Evolutionary conservation across 2,888 invertebrate genomes (phyloP), one percentile per base, ranked within the genome.

Genomic region (Pyrrhosoma nymphula): DNA sequence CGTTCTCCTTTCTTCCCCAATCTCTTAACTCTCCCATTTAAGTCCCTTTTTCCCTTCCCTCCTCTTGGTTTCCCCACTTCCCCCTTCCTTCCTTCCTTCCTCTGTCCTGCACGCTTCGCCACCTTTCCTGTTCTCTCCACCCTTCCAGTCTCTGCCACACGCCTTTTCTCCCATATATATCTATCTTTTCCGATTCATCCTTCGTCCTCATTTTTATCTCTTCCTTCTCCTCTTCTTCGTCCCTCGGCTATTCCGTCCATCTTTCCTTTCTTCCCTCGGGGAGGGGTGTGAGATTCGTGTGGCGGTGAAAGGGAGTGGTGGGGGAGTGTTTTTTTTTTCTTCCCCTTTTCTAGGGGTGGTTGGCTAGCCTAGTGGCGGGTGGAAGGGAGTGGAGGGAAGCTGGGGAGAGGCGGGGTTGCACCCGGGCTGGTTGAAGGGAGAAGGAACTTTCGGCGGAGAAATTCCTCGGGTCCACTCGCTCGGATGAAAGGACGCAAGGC

Each of bases 401-500:
- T 47, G 47, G 8, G 47, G 12, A 35, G 56, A 91, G 56, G n/a
- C n/a, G 56, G 90, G 90, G 23, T 26, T 2, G 26, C 30, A 35
- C n/a, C n/a, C n/a, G 23, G 93, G 69, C 16, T 1, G 63, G 91
- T 60, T 35, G 56, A 35, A 56, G 55, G 90, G 39, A 91, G 90
- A 39, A 91, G 93, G 93, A 93, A 93, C 63, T 63, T 47, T 63
- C 69, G 63, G n/a, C 0, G 26, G 93, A 75, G 69, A 69, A 69
- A 93, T 93, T 93, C 93, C 93, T 69, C 23, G 93, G 93, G 93
- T 93, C 93, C 69, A 75, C 91, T 69, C 39, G 63, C 60, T 91
- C 91, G 91, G 60, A 91, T 91, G 91, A 91, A 93, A 93, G 93
- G 93, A 93, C 93, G 93, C 47, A 39, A 10, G 89, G 89, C 55